Base-by-base conservation (phyloP, 2,888 invertebrate genomes). In the Spatulosminthurus flaviceps region DNA sequence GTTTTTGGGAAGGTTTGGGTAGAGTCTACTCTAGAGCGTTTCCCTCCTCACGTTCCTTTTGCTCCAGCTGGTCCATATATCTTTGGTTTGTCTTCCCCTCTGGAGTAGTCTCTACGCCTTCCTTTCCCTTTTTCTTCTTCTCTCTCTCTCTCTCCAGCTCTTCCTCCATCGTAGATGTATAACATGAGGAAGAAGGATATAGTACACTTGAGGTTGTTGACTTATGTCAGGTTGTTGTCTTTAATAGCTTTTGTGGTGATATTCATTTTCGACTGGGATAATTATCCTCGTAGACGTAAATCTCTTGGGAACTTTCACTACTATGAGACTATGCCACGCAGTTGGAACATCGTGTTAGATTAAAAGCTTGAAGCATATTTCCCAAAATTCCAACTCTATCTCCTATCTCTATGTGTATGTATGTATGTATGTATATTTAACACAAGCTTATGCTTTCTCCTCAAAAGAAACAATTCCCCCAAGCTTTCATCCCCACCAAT, bases 211-310 rank as follows among this genome's bases (percentile, higher is more conserved):
- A 64, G 64, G 64, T 26, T 64, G 64, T 64, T 64, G 41, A 70
- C 70, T 70, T 70, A 70, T 41, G 70, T 70, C 70, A 70, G 42
- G 70, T 70, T 70, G 70, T 70, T 70, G 24, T 70, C 70, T 70
- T 42, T 70, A 70, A 70, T 70, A 41, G 70, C 41, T 41, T 70
- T 29, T 41, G 24, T 16, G 22, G 41, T 34, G 70, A 70, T 70
- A 41, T 70, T 70, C 70, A 70, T 70, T 70, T 70, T 70, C 70
- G 22, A 29, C 41, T 22, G 28, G 29, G 41, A 70, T 41, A 70
- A 70, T 70, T 70, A 41, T 34, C 34, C 70, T 70, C 41, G 70
- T 42, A 29, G 34, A 70, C 70, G 41, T 41, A 42, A 42, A 70
- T 64, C 64, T 64, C 64, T 24, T 21, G 13, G 64, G 64, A 64